A percentile compares a stretch with the other conserved stretches of the same genome.
Evolutionary conservation across 2,113 vertebrate genomes (phyloP).

Genomic region (Petroica traversi): DNA sequence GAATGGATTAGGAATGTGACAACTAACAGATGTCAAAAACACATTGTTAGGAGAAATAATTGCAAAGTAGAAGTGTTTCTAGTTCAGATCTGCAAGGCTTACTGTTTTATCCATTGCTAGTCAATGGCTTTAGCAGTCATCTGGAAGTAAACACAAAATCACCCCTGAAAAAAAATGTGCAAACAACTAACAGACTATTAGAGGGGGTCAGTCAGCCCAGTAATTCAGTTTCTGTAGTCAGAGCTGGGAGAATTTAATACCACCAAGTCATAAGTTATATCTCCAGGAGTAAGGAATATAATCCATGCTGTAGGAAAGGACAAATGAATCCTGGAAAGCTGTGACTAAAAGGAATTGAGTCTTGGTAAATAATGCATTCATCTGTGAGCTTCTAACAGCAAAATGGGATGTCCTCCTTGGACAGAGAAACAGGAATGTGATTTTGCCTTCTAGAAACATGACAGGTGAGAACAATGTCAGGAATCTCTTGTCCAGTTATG

Average conservation of each 20-base stretch:
- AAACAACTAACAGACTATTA: background rate
- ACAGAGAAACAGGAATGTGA: background rate
- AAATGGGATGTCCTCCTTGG: background rate
- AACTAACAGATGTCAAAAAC: conserved; percentile 45
- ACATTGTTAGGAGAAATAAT: background rate
- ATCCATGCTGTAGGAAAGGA: background rate
- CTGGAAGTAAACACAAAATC: conserved; percentile 19
- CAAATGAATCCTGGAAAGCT: background rate
- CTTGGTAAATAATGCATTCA: background rate
- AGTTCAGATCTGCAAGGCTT: conserved; percentile 13
- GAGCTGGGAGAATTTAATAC: background rate
- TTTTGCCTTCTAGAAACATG: background rate
- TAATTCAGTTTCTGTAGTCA: background rate
- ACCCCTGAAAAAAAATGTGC: background rate
- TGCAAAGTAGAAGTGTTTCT: conserved; percentile 24
- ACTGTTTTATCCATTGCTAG: background rate
- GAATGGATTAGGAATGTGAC: conserved; percentile 41
- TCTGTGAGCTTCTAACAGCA: background rate
- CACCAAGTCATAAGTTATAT: background rate
- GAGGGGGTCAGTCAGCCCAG: background rate
- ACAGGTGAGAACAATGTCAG: background rate
- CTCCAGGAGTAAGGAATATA: background rate
- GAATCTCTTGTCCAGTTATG: background rate
- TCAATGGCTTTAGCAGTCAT: conserved; percentile 34
- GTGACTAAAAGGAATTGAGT: background rate